These are phyloP conservation scores for Amblyopsis hoosieri DNA, from an alignment of 2,797 vertebrate species.

Conservation along the genomic window DNA sequence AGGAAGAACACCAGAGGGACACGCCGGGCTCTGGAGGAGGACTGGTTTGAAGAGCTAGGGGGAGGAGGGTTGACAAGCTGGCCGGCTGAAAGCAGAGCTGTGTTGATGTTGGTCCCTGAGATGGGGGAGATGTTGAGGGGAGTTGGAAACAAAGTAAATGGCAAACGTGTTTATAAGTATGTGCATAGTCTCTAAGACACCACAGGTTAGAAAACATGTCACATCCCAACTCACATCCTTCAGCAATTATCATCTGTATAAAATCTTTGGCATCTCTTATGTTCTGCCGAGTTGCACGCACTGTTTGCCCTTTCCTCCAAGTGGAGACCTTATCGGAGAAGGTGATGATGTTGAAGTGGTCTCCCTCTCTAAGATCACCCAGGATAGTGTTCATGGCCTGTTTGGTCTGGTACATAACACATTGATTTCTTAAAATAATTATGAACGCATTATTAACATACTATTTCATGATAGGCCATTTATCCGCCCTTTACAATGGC, in stretches of 20 bases:
- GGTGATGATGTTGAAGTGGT: conserved; percentile 88
- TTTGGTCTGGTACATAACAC: conserved; percentile 77
- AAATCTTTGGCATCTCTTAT: conserved; percentile 82
- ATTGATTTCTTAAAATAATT: not conserved
- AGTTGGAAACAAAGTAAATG: not conserved
- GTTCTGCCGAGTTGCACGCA: conserved; percentile 81
- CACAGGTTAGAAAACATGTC: not conserved
- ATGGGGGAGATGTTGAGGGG: not conserved
- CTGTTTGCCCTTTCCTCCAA: conserved; percentile 81
- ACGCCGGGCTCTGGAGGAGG: conserved; percentile 45
- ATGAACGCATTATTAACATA: too few species aligned
- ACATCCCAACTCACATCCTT: conserved; percentile 79
- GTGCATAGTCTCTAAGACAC: not conserved
- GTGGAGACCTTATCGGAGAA: conserved; percentile 85
- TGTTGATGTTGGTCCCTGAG: conserved; percentile 88
- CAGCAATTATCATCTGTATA: conserved; percentile 79
- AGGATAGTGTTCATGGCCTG: conserved; percentile 86
- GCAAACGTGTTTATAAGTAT: not conserved
- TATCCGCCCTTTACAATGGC: too few species aligned
- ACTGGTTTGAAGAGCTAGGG: conserved; percentile 32
- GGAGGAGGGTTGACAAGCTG: conserved; percentile 77
- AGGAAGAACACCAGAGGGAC: conserved; percentile 86
- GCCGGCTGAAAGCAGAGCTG: conserved; percentile 82
- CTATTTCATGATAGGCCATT: too few species aligned
- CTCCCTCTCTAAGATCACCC: conserved; percentile 80